Evolutionary conservation across 1,140 invertebrate species (phyloP), one percentile per base, ranked within the genome.

Genomic region (Drosophila lacteicornis): DNA sequence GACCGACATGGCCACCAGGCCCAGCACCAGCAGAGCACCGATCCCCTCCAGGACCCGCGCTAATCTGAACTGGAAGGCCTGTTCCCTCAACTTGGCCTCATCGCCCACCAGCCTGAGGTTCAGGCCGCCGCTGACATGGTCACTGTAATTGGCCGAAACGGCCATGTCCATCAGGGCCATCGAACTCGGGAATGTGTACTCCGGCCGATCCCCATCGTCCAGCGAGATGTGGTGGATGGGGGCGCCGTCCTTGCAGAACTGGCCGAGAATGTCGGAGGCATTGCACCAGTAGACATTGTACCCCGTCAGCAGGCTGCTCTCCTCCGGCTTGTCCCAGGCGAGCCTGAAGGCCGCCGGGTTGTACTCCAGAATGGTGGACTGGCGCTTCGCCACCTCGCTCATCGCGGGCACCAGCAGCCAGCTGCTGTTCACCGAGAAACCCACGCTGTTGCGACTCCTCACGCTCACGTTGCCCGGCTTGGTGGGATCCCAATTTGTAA

Each of bases 241-340:
- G 7, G 19, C 1, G 0, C 25, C 22, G 13, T 62, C 58, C 4
- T 50, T n/a, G 30, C 79, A 80, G 12, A 56, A 5, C 38, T 27
- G 30, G 8, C 4, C 22, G 8, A 13, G 22, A 3, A 42, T 13
- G 1, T 30, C 36, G 12, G 40, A 22, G 40, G 42, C 12, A 2
- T 9, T 11, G 40, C 79, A 82, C 62, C 59, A 68, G 40, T 60
- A 82, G 8, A 82, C 22, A 0, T 40, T 78, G 45, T 82, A 82
- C 9, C 63, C 36, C 1, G 33, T 12, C 4, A n/a, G 4, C 8
- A 47, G 30, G 6, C 51, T n/a, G 1, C 1, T 12, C 1, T 9
- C 3, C 13, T 22, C 22, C 17, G 74, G 74, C 47, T n/a, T 36
- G 0, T 13, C 4, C 74, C 74, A 76, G n/a, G 4, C n/a, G 2